Percentiles rank a stretch among this genome's conserved stretches.
phyloP scores from a whole-genome alignment of 64 coral and sea anemone species.

The Hydrozoanthus tunicans region DNA sequence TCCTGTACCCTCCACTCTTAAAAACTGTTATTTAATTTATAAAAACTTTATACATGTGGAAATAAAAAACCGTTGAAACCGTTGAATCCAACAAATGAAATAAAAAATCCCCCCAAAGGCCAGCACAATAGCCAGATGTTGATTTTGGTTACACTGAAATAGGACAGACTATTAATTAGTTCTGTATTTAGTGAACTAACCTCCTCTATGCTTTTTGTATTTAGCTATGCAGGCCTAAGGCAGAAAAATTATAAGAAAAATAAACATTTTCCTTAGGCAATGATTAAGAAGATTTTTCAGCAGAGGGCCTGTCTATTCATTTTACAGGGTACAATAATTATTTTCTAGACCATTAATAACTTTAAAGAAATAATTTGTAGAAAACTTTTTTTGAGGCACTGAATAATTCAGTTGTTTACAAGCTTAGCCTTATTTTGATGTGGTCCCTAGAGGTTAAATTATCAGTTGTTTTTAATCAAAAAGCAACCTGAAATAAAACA shows the following conservation, averaged over 20 bases:
- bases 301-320: background rate
- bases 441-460: constrained; percentile 4
- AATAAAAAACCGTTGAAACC: too few species aligned
- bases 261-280: background rate
- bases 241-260: too few species aligned
- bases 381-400: background rate
- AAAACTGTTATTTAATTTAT: too few species aligned
- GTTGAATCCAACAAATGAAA: background rate
- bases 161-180: constrained; percentile 5
- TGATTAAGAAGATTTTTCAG: background rate
- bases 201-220: background rate
- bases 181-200: constrained; percentile 10
- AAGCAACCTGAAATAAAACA: background rate
- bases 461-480: background rate
- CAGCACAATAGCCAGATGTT: constrained; percentile 10
- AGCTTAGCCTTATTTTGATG: background rate
- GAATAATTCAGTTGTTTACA: constrained; percentile 7
- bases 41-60: too few species aligned
- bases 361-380: background rate
- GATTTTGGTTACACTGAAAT: constrained; percentile 15
- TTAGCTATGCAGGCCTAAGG: background rate
- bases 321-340: background rate
- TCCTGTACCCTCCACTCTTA: too few species aligned
- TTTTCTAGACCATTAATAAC: background rate
- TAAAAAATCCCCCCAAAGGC: background rate